Percentiles rank a stretch among this genome's conserved stretches.
Evolutionary conservation across 2,113 vertebrate genomes (phyloP).

Genomic region (Corythoichthys intestinalis): DNA sequence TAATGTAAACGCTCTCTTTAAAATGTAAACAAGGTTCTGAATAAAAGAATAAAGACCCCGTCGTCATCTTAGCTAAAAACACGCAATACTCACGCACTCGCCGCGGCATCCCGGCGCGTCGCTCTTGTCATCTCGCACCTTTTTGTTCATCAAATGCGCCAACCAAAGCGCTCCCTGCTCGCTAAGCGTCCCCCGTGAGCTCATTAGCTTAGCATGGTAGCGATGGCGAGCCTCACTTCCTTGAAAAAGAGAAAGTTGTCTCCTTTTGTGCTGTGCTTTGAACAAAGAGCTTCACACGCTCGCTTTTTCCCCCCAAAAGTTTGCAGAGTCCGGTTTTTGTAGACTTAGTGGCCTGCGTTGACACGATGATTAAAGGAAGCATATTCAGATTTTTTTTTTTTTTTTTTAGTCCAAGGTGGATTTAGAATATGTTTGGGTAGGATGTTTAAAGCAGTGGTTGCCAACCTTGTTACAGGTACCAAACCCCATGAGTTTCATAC

Average conservation of each 20-base stretch:
- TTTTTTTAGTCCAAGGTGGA: too few species aligned
- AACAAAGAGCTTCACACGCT: neutral
- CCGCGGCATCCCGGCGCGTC: neutral
- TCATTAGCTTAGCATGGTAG: slow-evolving; percentile 12
- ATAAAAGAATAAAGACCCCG: neutral
- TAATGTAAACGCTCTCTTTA: neutral
- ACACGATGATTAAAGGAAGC: slow-evolving; percentile 1
- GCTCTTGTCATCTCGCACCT: neutral
- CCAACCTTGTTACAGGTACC: too few species aligned
- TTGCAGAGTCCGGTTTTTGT: neutral
- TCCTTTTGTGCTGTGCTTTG: neutral
- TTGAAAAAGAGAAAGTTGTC: slow-evolving; percentile 1
- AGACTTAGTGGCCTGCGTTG: neutral
- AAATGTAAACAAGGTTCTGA: neutral
- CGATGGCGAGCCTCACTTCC: neutral
- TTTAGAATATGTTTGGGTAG: too few species aligned
- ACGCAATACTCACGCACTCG: neutral
- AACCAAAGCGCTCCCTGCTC: neutral
- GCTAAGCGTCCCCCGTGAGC: neutral
- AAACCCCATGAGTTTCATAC: too few species aligned
- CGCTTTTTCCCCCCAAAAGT: neutral
- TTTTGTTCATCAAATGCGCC: neutral
- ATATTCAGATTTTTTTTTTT: too few species aligned
- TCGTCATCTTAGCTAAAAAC: neutral
- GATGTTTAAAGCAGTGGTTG: too few species aligned